Base-by-base conservation (phyloP, 2,113 vertebrate genomes). In the Corythornis vintsioides region DNA sequence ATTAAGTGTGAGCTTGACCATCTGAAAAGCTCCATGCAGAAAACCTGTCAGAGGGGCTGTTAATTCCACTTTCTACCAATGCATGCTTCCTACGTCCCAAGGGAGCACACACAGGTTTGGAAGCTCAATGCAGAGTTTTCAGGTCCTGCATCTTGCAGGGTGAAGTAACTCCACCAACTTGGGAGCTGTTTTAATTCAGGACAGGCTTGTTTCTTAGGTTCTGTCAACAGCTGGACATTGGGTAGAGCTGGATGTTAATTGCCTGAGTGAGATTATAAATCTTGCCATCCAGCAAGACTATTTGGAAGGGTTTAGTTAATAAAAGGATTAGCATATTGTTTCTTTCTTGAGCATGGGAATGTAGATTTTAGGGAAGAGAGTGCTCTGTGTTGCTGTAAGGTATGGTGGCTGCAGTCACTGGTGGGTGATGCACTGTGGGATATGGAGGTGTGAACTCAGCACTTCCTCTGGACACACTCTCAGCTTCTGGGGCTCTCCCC, bases 1-100 rank as follows among this genome's bases (percentile, higher is more conserved):
- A 95, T 95, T 92, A 95, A 89, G 59, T 73, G 84, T 73, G 48
- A 82, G 72, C 82, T 94, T 92, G 94, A 94, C 84, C 94, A 92
- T 67, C 40, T 91, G 92, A 94, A 94, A 95, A 89, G 67, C 89
- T 91, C 38, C 64, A 82, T 24, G 78, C 60, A 91, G 31, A 88
- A 92, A 96, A 80, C 52, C 84, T 91, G 84, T 77, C 82, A 87
- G 53, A 74, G 83, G 79, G 31, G 63, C 63, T 85, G 74, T 45
- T 93, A 89, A 95, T 92, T 90, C 91, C 82, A 77, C 70, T 91
- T 74, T 84, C 89, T 71, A 59, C 56, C 74, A 85, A 73, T 38
- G 67, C n/a, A 83, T 0, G 1, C 42, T 76, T 85, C 64, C 88
- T 21, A 10, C 3, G 1, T 73, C 75, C 75, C 89, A 59, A 21